Evolutionary conservation across 2,797 vertebrate genomes (phyloP), one percentile per base, ranked within the genome.

Genomic region (Loris lydekkerianus): DNA sequence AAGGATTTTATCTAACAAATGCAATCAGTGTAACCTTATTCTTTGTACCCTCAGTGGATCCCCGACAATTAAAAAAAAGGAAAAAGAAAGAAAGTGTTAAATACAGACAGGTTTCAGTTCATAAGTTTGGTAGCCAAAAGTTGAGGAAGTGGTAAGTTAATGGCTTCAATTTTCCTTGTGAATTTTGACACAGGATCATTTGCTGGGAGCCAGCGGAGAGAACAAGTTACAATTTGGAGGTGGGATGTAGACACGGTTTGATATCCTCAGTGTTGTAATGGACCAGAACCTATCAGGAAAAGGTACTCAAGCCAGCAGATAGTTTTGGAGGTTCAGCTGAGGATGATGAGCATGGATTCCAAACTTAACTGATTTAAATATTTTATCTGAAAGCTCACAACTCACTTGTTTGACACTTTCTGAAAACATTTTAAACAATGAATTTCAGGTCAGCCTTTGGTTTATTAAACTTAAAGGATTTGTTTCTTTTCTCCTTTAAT

Each of bases 181-280:
- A 83, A 77, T 80, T 56, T 25, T 43, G 17, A 93, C 10, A 65
- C 8, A 58, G 27, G n/a, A 69, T 73, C 15, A 63, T 69, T 29
- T 34, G 1, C 10, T 84, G 53, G 86, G 27, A 76, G 1, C 8
- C 58, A 4, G 29, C 23, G 13, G 0, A 21, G 31, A 40, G 13
- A 77, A 53, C 6, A 29, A 31, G 10, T 60, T 2, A 17, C 2
- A 0, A 7, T 61, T 56, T 67, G 7, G 9, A 53, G 17, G 1
- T 60, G 15, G 43, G 58, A 65, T 23, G 1, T 37, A 78, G 29
- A 86, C 3, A 58, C 63, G 3, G 18, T 87, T 75, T 87, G 40
- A 89, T 86, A 56, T 10, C 49, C 6, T 78, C 14, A 18, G 2
- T 7, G 0, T 65, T 20, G 27, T 6, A 65, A 15, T 69, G 23